Percentiles rank a stretch among this genome's conserved stretches.
Conservation (phyloP, 2,113 vertebrate genomes). For the Marmota monax region DNA sequence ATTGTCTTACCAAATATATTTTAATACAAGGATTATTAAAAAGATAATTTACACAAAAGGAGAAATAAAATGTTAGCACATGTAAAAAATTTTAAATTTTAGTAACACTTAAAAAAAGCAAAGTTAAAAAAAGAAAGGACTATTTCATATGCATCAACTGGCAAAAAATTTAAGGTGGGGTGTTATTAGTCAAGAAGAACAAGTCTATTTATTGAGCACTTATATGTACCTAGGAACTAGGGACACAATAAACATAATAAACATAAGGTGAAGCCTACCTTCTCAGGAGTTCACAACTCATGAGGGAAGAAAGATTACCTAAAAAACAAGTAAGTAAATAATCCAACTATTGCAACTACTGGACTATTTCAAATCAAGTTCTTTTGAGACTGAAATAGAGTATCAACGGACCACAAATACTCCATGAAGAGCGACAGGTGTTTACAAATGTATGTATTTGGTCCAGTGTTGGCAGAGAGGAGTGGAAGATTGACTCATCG, state of each 20-base stretch:
- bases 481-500: too few relatives aligned
- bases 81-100: not conserved
- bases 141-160: not conserved
- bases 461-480: not conserved
- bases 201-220: not conserved
- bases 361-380: not conserved
- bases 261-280: not conserved
- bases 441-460: not conserved
- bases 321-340: not conserved
- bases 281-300: not conserved
- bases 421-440: not conserved
- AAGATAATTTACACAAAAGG: not conserved
- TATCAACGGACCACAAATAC: not conserved
- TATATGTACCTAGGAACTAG: not conserved
- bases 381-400: not conserved
- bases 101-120: not conserved
- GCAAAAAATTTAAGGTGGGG: not conserved
- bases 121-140: not conserved
- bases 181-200: too few relatives aligned
- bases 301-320: not conserved
- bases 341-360: not conserved
- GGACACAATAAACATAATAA: not conserved
- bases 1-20: not conserved
- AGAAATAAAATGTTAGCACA: conserved; percentile 21
- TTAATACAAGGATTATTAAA: not conserved